phyloP scores from a whole-genome alignment of 1,140 invertebrate species.

The Drosophila triauraria region DNA sequence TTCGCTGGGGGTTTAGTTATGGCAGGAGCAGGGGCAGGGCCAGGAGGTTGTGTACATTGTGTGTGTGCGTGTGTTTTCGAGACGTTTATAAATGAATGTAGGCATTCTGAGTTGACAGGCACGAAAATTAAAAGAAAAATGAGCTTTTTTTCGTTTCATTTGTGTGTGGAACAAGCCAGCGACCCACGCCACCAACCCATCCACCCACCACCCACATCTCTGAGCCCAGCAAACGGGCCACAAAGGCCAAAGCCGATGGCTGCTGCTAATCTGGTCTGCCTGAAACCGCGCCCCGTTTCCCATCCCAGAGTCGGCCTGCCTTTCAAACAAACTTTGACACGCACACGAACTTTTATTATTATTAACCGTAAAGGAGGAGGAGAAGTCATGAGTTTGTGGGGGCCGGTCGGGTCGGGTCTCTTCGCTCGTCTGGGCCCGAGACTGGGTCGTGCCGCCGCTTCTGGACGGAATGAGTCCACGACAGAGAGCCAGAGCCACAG shows the following conservation, averaged over 20 bases:
- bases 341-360: slow-evolving; percentile 83
- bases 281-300: slow-evolving; percentile 67
- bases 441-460: slow-evolving; percentile 42
- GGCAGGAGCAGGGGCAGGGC: background rate
- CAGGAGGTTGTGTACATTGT: slow-evolving; percentile 18
- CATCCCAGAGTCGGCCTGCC: slow-evolving; percentile 64
- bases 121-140: slow-evolving; percentile 85
- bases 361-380: slow-evolving; percentile 46
- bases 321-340: slow-evolving; percentile 83
- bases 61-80: slow-evolving; percentile 57
- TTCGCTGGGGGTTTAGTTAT: slow-evolving; percentile 2
- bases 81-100: slow-evolving; percentile 84
- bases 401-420: background rate
- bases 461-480: slow-evolving; percentile 37
- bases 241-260: slow-evolving; percentile 36
- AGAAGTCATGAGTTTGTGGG: slow-evolving; percentile 21
- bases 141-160: slow-evolving; percentile 68
- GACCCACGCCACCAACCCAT: slow-evolving; percentile 18
- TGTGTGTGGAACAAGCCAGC: slow-evolving; percentile 17
- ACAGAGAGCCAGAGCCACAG: slow-evolving; percentile 5
- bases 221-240: slow-evolving; percentile 18
- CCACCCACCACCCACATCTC: slow-evolving; percentile 19
- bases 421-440: slow-evolving; percentile 23
- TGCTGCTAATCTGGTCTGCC: slow-evolving; percentile 79
- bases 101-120: slow-evolving; percentile 84